phyloP scores from a whole-genome alignment of 2,113 vertebrate genomes.

The Rhinoptilus africanus region DNA sequence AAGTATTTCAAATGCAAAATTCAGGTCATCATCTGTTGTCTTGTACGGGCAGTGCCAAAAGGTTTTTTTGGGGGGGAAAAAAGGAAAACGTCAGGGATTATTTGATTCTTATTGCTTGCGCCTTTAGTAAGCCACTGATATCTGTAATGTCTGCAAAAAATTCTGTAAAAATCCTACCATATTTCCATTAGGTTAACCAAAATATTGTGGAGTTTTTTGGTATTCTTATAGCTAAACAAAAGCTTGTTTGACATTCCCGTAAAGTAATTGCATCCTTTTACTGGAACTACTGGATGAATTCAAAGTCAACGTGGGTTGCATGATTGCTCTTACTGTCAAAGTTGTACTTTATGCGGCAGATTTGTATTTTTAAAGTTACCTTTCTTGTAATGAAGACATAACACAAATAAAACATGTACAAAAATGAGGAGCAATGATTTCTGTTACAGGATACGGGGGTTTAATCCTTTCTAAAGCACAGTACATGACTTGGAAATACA shows the following conservation, averaged over 20 bases:
- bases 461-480: conserved; percentile 66
- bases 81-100: background rate
- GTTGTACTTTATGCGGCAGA: conserved; percentile 59
- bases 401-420: conserved; percentile 75
- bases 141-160: background rate
- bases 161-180: background rate
- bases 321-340: conserved; percentile 64
- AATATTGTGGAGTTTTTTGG: conserved; percentile 40
- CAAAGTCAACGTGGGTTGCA: conserved; percentile 60
- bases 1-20: background rate
- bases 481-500: conserved; percentile 32
- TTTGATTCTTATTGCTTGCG: background rate
- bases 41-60: background rate
- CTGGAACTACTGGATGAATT: conserved; percentile 1
- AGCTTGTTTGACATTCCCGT: conserved; percentile 43
- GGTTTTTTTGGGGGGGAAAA: background rate
- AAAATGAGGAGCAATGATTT: conserved; percentile 57
- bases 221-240: conserved; percentile 23
- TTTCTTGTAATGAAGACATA: conserved; percentile 67
- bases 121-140: background rate
- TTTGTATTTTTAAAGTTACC: conserved; percentile 73
- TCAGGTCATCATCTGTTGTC: background rate
- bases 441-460: conserved; percentile 50
- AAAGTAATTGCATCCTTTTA: conserved; percentile 30
- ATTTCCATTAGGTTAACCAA: background rate